A percentile compares a stretch with the other conserved stretches of the same genome.
phyloP scores from a whole-genome alignment of 1,140 invertebrate genomes.

The Drosophila guanche region DNA sequence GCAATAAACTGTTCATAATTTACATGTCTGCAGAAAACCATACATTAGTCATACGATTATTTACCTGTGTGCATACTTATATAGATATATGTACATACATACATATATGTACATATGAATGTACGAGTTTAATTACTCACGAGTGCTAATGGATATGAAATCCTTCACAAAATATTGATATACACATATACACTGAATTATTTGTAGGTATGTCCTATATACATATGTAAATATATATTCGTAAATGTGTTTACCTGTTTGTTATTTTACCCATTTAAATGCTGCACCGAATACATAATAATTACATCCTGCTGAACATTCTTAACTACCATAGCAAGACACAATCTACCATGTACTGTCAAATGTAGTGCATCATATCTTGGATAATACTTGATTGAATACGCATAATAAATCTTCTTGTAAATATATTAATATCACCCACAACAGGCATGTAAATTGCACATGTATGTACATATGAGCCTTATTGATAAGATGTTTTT shows the following conservation, averaged over 20 bases:
- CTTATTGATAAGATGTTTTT: slow-evolving; percentile 4
- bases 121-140: too few relatives aligned
- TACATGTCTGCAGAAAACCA: slow-evolving; percentile 10
- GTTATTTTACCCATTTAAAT: slow-evolving; percentile 11
- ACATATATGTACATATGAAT: slow-evolving; percentile 8
- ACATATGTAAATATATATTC: slow-evolving; percentile 26
- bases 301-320: slow-evolving; percentile 45
- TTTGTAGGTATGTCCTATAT: not conserved
- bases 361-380: slow-evolving; percentile 14
- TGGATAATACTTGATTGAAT: not conserved
- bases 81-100: slow-evolving; percentile 13
- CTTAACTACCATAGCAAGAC: slow-evolving; percentile 63
- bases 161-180: too few relatives aligned
- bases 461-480: slow-evolving; percentile 25
- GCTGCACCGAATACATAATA: slow-evolving; percentile 24
- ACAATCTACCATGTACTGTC: slow-evolving; percentile 7
- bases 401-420: not conserved
- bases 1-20: slow-evolving; percentile 45
- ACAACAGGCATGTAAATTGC: not conserved
- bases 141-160: too few relatives aligned
- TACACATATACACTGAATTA: too few relatives aligned
- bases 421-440: slow-evolving; percentile 7
- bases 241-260: slow-evolving; percentile 26
- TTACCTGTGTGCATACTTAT: slow-evolving; percentile 17
- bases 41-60: too few relatives aligned